Evolutionary conservation across 2,797 vertebrate genomes (phyloP), one percentile per base, ranked within the genome.

Genomic region (Kryptolebias ocellatus): DNA sequence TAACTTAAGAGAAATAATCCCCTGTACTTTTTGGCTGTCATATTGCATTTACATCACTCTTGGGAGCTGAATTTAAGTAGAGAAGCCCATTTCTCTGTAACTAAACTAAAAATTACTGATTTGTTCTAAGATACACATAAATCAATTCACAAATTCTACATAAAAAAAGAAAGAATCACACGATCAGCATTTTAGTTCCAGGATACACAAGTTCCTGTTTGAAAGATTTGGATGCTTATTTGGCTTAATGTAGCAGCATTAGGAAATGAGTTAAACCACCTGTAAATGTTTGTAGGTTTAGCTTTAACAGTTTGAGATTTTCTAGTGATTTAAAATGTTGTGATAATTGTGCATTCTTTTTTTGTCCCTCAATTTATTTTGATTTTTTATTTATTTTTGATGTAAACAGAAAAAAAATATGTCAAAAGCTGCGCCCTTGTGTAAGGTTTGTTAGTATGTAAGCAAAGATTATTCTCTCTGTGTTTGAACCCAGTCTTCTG

Each of bases 1-100:
- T 84, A 84, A 82, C 67, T 65, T 68, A 65, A 74, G 78, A 84
- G 73, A 82, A 82, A 84, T 84, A 83, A 80, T 87, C 69, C 80
- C 60, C 72, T 81, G 80, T 83, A 60, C 79, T 78, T 56, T 83
- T 85, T 79, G 80, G 83, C 62, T 24, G 69, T 74, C 74, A 82
- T 64, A 18, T 67, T 83, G 66, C 74, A 78, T 53, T 84, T 70
- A 80, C 68, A 79, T 82, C 79, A 83, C 66, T 59, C 67, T 72
- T 47, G 67, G 72, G 78, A 79, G 72, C 55, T 70, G 57, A 78
- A 73, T 67, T 54, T 53, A 78, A 77, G 45, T 70, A 67, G 72
- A 79, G 9, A 58, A 80, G 70, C 59, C 64, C 74, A 75, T 74
- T 72, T 68, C 67, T 70, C 56, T 70, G 53, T 59, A 62, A 62